These are phyloP conservation scores for Meandrusa payeni DNA, from an alignment of 2,888 invertebrate genomes.

Conservation along the genomic window DNA sequence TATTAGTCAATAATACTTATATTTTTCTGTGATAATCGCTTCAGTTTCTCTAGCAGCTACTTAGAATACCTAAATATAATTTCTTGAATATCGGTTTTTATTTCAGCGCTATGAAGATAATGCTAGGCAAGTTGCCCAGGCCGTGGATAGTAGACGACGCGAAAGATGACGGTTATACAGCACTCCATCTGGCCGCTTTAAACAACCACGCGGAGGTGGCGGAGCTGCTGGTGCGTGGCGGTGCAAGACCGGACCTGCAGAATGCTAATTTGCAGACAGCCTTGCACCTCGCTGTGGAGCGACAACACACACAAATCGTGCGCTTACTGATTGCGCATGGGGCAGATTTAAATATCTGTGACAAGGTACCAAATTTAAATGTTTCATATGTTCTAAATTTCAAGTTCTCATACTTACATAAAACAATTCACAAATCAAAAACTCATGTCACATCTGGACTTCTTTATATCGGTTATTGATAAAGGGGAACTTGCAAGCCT, in stretches of 20 bases:
- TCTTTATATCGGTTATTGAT: too few relatives aligned
- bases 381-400: too few relatives aligned
- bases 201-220: slow-evolving; percentile 99
- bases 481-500: too few relatives aligned
- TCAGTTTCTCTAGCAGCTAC: too few relatives aligned
- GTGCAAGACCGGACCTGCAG: slow-evolving; percentile 96
- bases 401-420: too few relatives aligned
- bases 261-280: slow-evolving; percentile 97
- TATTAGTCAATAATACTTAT: too few relatives aligned
- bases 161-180: slow-evolving; percentile 98
- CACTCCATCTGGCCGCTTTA: slow-evolving; percentile 95
- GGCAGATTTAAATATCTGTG: slow-evolving; percentile 96
- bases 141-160: slow-evolving; percentile 99
- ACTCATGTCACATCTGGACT: too few relatives aligned
- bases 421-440: too few relatives aligned
- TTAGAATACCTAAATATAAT: too few relatives aligned
- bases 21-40: too few relatives aligned
- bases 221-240: slow-evolving; percentile 93
- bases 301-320: slow-evolving; percentile 99
- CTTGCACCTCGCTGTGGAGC: slow-evolving; percentile 96
- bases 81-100: too few relatives aligned
- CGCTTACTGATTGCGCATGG: slow-evolving; percentile 94
- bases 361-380: slow-evolving; percentile 94
- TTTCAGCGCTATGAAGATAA: slow-evolving; percentile 96
- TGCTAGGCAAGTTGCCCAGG: slow-evolving; percentile 94